Evolutionary conservation across 2,797 vertebrate genomes (phyloP).

Genomic region (Hydrocynus forskahlii): DNA sequence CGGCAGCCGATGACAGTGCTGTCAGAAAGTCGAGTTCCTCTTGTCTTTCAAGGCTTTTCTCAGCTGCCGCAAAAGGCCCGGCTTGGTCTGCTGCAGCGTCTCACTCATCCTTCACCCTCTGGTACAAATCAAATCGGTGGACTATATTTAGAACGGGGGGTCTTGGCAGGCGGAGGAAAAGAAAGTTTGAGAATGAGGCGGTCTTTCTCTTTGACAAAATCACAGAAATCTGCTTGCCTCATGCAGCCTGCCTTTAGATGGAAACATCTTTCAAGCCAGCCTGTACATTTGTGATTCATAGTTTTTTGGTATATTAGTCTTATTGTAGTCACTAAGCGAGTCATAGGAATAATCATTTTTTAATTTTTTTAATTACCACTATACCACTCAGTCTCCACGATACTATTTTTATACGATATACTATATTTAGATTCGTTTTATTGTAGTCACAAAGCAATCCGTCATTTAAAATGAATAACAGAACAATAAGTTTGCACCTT

Average conservation of each 20-base stretch:
- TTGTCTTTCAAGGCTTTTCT: conserved; percentile 70
- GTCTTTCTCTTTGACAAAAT: neutral
- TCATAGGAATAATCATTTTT: no score
- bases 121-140: conserved; percentile 70
- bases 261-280: neutral
- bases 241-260: neutral
- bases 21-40: conserved; percentile 78
- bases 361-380: no score
- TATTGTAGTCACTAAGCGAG: no score
- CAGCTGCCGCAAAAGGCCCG: conserved; percentile 64
- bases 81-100: conserved; percentile 77
- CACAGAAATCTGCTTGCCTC: neutral
- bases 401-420: no score
- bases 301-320: no score
- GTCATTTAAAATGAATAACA: no score
- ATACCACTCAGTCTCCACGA: no score
- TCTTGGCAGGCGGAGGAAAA: conserved; percentile 9
- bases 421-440: no score
- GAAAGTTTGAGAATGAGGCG: neutral
- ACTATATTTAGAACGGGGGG: conserved; percentile 73
- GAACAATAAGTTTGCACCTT: no score
- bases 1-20: conserved; percentile 78
- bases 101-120: conserved; percentile 66
- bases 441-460: no score
- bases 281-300: neutral